Evolutionary conservation across 2,888 invertebrate species (phyloP).

Genomic region (Subacronicta megacephala): DNA sequence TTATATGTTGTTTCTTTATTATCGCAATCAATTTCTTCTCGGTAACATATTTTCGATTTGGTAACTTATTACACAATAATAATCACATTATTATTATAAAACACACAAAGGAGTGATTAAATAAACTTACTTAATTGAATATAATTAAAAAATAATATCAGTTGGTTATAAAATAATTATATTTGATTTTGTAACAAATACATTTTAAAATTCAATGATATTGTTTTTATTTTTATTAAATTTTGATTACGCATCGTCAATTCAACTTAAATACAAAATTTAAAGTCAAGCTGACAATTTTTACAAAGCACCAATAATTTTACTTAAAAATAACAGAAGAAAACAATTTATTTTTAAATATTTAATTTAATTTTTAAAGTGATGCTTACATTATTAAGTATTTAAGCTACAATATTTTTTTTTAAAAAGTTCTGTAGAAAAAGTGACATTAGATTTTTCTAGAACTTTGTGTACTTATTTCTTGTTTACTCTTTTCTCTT

Average conservation of each 20-base stretch:
- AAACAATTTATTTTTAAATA: slow-evolving; percentile 2
- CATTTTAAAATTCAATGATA: background rate
- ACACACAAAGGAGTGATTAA: slow-evolving; percentile 3
- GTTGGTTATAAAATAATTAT: too few relatives aligned
- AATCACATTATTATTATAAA: slow-evolving; percentile 32
- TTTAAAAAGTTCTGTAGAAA: slow-evolving; percentile 8
- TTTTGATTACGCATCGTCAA: slow-evolving; percentile 76
- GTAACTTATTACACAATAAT: slow-evolving; percentile 39
- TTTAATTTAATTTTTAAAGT: background rate
- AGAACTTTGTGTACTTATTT: slow-evolving; percentile 44
- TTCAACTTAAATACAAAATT: slow-evolving; percentile 77
- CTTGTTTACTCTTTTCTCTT: slow-evolving; percentile 75
- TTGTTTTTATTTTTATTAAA: slow-evolving; percentile 17
- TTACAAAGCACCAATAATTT: slow-evolving; percentile 51
- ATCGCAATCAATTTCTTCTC: slow-evolving; percentile 40
- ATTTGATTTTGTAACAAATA: too few relatives aligned
- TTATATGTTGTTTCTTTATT: slow-evolving; percentile 6
- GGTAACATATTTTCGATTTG: slow-evolving; percentile 46
- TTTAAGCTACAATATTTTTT: slow-evolving; percentile 3
- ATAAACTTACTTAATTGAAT: background rate
- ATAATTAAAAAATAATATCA: background rate
- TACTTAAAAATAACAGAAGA: slow-evolving; percentile 14
- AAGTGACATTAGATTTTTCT: slow-evolving; percentile 24
- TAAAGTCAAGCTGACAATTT: slow-evolving; percentile 83
- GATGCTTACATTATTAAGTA: background rate